Base-by-base conservation (phyloP, 2,888 invertebrate genomes). In the Encarsia formosa region DNA sequence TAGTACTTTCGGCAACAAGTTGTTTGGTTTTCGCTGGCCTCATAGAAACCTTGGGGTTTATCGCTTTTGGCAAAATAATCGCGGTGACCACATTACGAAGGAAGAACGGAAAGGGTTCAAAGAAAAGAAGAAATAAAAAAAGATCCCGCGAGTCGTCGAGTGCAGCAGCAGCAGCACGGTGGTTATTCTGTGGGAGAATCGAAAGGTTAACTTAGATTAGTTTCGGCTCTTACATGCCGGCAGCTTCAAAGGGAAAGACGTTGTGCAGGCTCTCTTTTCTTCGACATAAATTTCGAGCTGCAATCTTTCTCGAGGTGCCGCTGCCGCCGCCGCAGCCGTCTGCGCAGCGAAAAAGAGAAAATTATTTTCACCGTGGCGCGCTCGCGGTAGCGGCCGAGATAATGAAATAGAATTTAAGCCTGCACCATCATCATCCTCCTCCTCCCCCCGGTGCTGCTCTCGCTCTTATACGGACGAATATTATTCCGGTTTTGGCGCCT, bases 161-260 rank as follows among this genome's bases (percentile, higher is more conserved):
- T n/a, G n/a, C n/a, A n/a, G n/a, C n/a, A n/a, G n/a, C n/a, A n/a
- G n/a, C n/a, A n/a, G n/a, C n/a, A n/a, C n/a, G n/a, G n/a, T n/a
- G n/a, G n/a, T n/a, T n/a, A n/a, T n/a, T n/a, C n/a, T n/a, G n/a
- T n/a, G n/a, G n/a, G 37, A 49, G 46, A 57, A 57, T 57, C 57
- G 57, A 57, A 57, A 57, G 57, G 57, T 54, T 57, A 57, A 57
- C 54, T 57, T 57, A 57, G 57, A 57, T 57, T 57, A 57, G 57
- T 54, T 57, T 57, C 57, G 57, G 57, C 54, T 57, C 54, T 57
- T 54, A 57, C 46, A 54, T 54, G 54, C 54, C 57, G 57, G 57
- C 54, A 35, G 50, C 57, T 57, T 57, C 57, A 57, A 57, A 57
- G 57, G 52, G 43, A 54, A n/a, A n/a, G n/a, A n/a, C n/a, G n/a